These are phyloP conservation scores for Zeugodacus cucurbitae DNA, from an alignment of 1,140 invertebrate genomes.

Conservation along the genomic window DNA sequence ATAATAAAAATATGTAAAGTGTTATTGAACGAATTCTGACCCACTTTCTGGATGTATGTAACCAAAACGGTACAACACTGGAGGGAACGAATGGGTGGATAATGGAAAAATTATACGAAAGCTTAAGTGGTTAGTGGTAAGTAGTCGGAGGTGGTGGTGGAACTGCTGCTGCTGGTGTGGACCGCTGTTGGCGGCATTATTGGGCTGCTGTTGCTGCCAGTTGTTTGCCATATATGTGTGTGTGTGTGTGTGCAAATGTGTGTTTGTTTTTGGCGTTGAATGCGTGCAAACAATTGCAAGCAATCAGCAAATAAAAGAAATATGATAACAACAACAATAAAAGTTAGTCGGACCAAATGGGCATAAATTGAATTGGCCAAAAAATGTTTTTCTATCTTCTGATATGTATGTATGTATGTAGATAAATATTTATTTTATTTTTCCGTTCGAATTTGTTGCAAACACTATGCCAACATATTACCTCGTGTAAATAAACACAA, in stretches of 20 bases:
- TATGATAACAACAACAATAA: not conserved
- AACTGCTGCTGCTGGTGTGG: not conserved
- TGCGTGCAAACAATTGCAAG: not conserved
- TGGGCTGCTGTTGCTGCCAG: not conserved
- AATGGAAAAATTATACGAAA: slow-evolving; percentile 15
- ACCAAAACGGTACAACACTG: not conserved
- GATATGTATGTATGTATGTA: too few species aligned
- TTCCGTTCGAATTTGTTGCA: not conserved
- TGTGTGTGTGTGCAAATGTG: not conserved
- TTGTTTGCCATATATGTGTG: not conserved
- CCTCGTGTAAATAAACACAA: not conserved
- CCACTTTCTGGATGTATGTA: not conserved
- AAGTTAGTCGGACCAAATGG: not conserved
- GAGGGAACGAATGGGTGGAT: not conserved
- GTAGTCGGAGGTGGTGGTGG: not conserved
- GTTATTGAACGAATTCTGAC: slow-evolving; percentile 17
- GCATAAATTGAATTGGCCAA: too few species aligned
- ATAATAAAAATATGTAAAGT: slow-evolving; percentile 34
- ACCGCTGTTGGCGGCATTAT: not conserved
- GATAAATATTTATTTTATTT: not conserved
- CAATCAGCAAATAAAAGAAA: not conserved
- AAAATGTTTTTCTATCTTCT: too few species aligned
- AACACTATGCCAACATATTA: not conserved
- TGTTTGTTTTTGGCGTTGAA: not conserved
- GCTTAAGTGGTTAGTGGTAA: not conserved